phyloP scores from a whole-genome alignment of 2,113 vertebrate genomes.

The Jacana jacana region DNA sequence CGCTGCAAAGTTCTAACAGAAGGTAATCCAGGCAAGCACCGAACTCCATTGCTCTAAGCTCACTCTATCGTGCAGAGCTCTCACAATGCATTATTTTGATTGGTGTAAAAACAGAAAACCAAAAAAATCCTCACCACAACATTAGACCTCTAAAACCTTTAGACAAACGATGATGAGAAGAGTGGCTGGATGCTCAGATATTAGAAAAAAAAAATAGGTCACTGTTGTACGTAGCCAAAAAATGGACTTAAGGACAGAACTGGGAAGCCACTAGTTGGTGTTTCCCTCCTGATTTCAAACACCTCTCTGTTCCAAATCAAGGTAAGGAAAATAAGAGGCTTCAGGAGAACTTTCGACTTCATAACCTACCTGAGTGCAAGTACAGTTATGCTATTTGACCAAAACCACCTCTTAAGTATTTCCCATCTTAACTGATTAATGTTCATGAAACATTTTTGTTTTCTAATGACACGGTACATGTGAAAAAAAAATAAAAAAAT shows the following conservation, averaged over 20 bases:
- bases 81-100: constrained; percentile 51
- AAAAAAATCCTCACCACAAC: not conserved
- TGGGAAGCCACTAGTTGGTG: not conserved
- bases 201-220: not conserved
- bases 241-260: not conserved
- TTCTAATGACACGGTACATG: not conserved
- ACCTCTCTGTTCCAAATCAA: not conserved
- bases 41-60: constrained; percentile 41
- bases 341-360: not conserved
- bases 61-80: constrained; percentile 26
- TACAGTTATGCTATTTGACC: not conserved
- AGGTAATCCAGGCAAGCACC: not conserved
- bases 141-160: constrained; percentile 37
- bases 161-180: constrained; percentile 18
- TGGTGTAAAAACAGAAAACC: not conserved
- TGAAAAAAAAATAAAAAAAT: not conserved
- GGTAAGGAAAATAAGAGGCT: not conserved
- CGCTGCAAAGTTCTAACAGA: constrained; percentile 54
- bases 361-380: not conserved
- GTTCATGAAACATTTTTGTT: not conserved
- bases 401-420: not conserved
- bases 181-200: not conserved
- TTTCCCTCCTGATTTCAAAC: not conserved
- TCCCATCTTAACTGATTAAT: not conserved
- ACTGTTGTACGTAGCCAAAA: not conserved